Percentiles rank a stretch among this genome's conserved stretches.
Conservation (phyloP, 2,797 vertebrate genomes). For the Lateolabrax maculatus region DNA sequence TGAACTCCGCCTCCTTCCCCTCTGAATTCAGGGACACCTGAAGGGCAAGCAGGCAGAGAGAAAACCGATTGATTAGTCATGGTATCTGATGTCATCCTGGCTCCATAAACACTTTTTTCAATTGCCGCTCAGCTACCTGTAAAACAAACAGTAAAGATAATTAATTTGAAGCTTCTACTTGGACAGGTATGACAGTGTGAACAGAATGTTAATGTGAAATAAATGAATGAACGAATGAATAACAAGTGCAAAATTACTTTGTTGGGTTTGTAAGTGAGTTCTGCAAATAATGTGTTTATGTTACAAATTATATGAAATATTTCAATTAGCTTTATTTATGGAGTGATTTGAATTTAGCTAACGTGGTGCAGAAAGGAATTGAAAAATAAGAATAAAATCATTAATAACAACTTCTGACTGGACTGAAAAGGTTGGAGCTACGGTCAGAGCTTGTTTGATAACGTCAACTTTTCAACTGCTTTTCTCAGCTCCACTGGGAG, state of each 20-base stretch:
- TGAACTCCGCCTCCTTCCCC: constrained; percentile 56
- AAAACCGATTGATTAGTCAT: constrained; percentile 75
- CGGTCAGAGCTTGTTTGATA: neutral
- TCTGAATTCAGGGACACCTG: constrained; percentile 73
- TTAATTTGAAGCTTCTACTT: neutral
- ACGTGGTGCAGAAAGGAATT: no score
- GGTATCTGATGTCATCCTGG: constrained; percentile 76
- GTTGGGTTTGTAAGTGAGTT: neutral
- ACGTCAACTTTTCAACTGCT: neutral
- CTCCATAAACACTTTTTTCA: constrained; percentile 62
- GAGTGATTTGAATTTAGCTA: neutral
- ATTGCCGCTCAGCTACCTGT: constrained; percentile 48
- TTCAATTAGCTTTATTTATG: neutral
- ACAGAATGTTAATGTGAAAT: neutral
- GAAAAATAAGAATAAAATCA: no score
- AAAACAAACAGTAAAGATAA: neutral
- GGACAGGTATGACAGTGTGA: neutral
- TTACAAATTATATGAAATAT: neutral
- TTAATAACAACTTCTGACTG: no score
- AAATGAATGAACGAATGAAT: neutral
- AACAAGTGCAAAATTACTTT: neutral
- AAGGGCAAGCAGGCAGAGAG: constrained; percentile 71
- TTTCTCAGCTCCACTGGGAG: neutral
- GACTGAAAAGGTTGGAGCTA: no score
- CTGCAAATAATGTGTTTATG: neutral